Evolutionary conservation across 2,888 invertebrate species (phyloP).

Genomic region (Tachina grossa): DNA sequence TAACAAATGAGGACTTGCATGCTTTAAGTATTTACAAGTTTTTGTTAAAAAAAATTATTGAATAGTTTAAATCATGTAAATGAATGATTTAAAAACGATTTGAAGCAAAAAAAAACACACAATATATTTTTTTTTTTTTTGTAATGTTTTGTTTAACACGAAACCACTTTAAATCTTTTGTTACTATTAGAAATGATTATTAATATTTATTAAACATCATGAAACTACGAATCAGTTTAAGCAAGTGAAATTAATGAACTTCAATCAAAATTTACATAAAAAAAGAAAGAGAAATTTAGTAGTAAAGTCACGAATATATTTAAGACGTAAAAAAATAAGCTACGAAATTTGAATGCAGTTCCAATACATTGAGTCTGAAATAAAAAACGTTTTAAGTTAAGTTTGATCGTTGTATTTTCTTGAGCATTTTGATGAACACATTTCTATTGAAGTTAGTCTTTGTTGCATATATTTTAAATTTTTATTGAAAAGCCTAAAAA

Average conservation of each 20-base stretch:
- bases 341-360: neutral
- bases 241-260: neutral
- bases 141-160: neutral
- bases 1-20: neutral
- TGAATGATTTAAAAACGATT: neutral
- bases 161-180: neutral
- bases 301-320: constrained; percentile 2
- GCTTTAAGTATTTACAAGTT: neutral
- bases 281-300: constrained; percentile 1
- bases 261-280: neutral
- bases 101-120: neutral
- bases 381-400: neutral
- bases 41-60: neutral
- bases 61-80: neutral
- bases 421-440: too few species aligned
- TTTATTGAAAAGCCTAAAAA: too few species aligned
- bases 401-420: too few species aligned
- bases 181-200: neutral
- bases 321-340: neutral
- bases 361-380: neutral
- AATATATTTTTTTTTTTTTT: neutral
- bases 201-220: neutral
- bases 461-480: too few species aligned
- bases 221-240: neutral
- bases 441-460: too few species aligned